Evolutionary conservation across 2,888 invertebrate species (phyloP).

Genomic region (Dexiosoma caninum): DNA sequence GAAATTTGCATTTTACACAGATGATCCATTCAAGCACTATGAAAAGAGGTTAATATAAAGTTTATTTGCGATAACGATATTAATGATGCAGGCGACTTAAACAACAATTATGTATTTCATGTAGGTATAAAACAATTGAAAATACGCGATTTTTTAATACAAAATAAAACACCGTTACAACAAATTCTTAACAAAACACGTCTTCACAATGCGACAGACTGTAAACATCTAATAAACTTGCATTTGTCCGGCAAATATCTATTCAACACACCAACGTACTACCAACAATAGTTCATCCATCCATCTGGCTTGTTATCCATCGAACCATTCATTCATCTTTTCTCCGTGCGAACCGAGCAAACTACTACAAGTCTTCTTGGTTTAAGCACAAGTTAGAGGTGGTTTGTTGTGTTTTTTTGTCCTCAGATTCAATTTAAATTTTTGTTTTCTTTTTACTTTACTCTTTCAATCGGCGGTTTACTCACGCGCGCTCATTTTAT

Average conservation of each 20-base stretch:
- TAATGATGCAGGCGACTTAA: not conserved
- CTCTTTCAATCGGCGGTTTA: conserved; percentile 52
- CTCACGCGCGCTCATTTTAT: conserved; percentile 61
- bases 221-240: conserved; percentile 78
- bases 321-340: conserved; percentile 43
- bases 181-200: conserved; percentile 69
- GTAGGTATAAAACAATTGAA: conserved; percentile 22
- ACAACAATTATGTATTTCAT: not conserved
- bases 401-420: conserved; percentile 53
- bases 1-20: not conserved
- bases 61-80: not conserved
- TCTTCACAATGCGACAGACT: conserved; percentile 78
- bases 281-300: conserved; percentile 41
- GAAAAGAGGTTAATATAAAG: not conserved
- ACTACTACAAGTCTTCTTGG: conserved; percentile 37
- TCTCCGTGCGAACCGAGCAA: conserved; percentile 44
- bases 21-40: conserved; percentile 12
- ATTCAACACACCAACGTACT: conserved; percentile 35
- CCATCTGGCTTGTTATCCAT: conserved; percentile 9
- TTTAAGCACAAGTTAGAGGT: conserved; percentile 54
- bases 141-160: conserved; percentile 45
- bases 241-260: conserved; percentile 70
- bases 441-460: conserved; percentile 51
- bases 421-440: conserved; percentile 23
- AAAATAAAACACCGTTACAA: conserved; percentile 34